phyloP scores from a whole-genome alignment of 2,888 invertebrate species.

The Zelleria hepariella region DNA sequence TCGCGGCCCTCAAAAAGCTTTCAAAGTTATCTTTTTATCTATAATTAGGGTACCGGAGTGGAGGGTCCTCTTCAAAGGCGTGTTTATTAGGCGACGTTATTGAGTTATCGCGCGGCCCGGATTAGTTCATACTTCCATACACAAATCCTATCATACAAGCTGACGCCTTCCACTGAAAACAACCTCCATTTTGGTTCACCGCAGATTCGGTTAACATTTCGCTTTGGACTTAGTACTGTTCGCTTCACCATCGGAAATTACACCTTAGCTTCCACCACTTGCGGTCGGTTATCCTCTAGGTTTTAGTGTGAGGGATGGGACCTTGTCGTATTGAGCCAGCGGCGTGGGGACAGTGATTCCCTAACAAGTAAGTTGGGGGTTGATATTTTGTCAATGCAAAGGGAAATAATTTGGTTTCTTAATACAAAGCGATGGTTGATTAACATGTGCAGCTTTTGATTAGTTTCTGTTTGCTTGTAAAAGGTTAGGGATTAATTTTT shows the following conservation, averaged over 20 bases:
- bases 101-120: constrained; percentile 69
- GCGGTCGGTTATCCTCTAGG: constrained; percentile 12
- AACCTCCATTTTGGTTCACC: constrained; percentile 65
- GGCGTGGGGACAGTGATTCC: constrained; percentile 42
- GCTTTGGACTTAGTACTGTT: constrained; percentile 21
- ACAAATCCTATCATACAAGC: constrained; percentile 72
- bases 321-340: constrained; percentile 25
- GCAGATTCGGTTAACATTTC: constrained; percentile 36
- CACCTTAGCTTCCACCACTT: constrained; percentile 19
- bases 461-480: not conserved
- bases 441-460: not conserved
- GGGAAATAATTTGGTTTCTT: constrained; percentile 59
- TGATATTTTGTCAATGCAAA: constrained; percentile 63
- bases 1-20: constrained; percentile 23
- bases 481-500: not conserved
- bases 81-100: constrained; percentile 67
- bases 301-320: constrained; percentile 18
- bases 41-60: constrained; percentile 63
- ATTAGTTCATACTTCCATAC: constrained; percentile 72
- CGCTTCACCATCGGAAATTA: constrained; percentile 12
- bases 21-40: constrained; percentile 70
- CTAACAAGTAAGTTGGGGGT: constrained; percentile 59
- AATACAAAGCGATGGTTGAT: constrained; percentile 45
- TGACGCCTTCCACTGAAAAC: constrained; percentile 69
- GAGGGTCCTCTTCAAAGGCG: constrained; percentile 50